phyloP scores from a whole-genome alignment of 2,797 vertebrate species.

The Hemibagrus guttatus region DNA sequence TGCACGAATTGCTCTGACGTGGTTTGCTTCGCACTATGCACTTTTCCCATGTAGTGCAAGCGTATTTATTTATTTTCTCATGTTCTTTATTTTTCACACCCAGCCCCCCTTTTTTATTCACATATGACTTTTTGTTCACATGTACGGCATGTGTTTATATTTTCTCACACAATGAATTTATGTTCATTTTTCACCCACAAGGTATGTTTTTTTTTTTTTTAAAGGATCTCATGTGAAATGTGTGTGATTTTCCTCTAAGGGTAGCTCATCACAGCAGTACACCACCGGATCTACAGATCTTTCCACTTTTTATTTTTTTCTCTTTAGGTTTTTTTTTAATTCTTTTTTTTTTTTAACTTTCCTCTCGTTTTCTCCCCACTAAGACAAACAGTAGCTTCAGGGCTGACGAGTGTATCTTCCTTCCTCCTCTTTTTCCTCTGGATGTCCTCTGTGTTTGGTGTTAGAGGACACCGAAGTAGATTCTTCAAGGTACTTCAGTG shows the following conservation, averaged over 20 bases:
- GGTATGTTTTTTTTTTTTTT: not conserved
- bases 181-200: not conserved
- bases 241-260: not conserved
- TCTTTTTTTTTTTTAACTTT: not conserved
- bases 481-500: constrained; percentile 50
- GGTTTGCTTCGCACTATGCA: not conserved
- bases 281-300: not conserved
- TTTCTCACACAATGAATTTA: not conserved
- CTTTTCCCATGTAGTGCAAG: not conserved
- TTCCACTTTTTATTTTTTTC: not conserved
- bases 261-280: not conserved
- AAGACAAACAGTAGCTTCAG: constrained; percentile 20
- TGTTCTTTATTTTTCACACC: not conserved
- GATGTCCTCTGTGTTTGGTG: constrained; percentile 53
- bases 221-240: not conserved
- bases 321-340: not conserved
- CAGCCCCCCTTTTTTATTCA: not conserved
- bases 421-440: constrained; percentile 14
- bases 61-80: no score
- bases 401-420: constrained; percentile 21
- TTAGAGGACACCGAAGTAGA: constrained; percentile 54
- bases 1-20: not conserved
- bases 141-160: not conserved
- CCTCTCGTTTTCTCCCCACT: not conserved
- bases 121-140: not conserved